Base-by-base conservation (phyloP, 2,113 vertebrate species). In the Plecotus auritus region DNA sequence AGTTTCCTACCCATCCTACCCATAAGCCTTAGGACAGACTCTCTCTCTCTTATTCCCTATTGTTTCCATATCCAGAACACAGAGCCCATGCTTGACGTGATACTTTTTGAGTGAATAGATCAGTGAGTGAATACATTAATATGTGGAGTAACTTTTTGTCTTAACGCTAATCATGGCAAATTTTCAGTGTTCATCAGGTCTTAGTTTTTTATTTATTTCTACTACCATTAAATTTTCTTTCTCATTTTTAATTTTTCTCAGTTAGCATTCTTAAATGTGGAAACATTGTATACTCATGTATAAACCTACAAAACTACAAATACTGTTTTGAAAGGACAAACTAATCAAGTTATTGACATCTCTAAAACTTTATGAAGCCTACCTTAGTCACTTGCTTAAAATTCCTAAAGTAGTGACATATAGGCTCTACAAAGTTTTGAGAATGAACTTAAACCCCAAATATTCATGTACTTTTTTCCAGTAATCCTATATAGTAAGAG, bases 191-290 rank as follows among this genome's bases (percentile, higher is more conserved):
- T 87, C 9, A 69, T 54, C 7, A 73, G 3, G 0, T 56, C 35
- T 81, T 84, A n/a, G 14, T 22, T 67, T 32, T 93, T 72, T 64
- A 51, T 92, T 70, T 61, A 42, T 85, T 76, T 85, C 67, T 64
- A 26, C 28, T 69, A 89, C 49, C 20, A 59, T 32, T 9, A 64
- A 56, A 66, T 66, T 47, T 8, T 37, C 45, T 80, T 74, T 16
- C 4, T 69, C 3, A 54, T 0, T 45, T 81, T 17, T 70, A 17
- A 59, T 87, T 83, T 91, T 40, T 9, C 28, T 74, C 49, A 1
- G 22, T 61, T 64, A 6, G 45, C 42, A 56, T 7, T 88, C 26
- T 67, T 17, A 85, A 88, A 51, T 85, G 88, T 88, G 42, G 7
- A 88, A 80, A 37, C 26, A 70, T 32, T 32, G 73, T 73, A 88